Percentiles rank a stretch among this genome's conserved stretches.
These are phyloP conservation scores for Lepus timidus DNA, from an alignment of 2,113 vertebrate genomes.

Conservation along the genomic window DNA sequence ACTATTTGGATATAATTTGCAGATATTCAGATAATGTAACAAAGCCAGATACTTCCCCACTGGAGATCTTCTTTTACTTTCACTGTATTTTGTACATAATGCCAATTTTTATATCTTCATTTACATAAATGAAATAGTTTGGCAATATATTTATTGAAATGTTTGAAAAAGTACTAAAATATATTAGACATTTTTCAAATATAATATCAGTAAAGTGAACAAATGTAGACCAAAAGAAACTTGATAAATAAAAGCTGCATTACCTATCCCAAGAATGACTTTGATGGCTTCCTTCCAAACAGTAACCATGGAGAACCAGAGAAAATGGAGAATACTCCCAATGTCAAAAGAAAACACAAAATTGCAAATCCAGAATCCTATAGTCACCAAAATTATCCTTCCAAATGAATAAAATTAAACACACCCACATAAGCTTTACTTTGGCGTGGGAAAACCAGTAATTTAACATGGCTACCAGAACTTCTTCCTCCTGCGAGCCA, in stretches of 20 bases:
- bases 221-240: slow-evolving; percentile 7
- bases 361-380: neutral
- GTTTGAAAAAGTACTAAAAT: neutral
- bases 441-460: neutral
- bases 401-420: neutral
- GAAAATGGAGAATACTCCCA: neutral
- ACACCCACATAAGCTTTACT: neutral
- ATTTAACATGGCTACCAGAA: neutral
- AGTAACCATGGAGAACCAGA: neutral
- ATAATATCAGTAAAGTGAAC: neutral
- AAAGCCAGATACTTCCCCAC: neutral
- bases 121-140: slow-evolving; percentile 3
- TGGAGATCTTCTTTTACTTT: neutral
- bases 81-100: neutral
- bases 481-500: too few relatives aligned
- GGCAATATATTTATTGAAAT: neutral
- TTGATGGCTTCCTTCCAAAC: neutral
- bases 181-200: neutral
- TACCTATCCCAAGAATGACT: neutral
- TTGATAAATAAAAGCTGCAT: neutral
- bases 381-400: slow-evolving; percentile 11
- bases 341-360: neutral
- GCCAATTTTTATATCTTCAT: neutral
- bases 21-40: slow-evolving; percentile 1
- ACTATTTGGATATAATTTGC: neutral